Base-by-base conservation (phyloP, 2,888 invertebrate genomes). In the Gryllus longicercus region DNA sequence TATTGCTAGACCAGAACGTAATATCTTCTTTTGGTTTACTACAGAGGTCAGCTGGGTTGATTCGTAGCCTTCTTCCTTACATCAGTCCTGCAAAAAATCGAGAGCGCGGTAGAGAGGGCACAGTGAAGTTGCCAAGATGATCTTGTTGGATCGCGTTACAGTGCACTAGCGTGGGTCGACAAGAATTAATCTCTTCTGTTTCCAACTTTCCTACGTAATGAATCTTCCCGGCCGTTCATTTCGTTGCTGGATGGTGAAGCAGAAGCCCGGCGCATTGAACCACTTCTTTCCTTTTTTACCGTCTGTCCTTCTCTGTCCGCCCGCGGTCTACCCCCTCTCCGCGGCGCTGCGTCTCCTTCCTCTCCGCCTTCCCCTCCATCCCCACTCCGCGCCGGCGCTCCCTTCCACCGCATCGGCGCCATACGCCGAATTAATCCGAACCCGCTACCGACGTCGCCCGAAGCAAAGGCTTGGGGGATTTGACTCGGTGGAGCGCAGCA, bases 401-500 rank as follows among this genome's bases (percentile, higher is more conserved):
- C 38, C n/a, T 14, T 74, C 79, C 51, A 78, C 76, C 74, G 18
- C n/a, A 18, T 50, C 76, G 50, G 51, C 75, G 79, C 76, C 76
- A 23, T 21, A 76, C 25, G 75, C 81, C 82, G 82, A 82, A 77
- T 76, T 78, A 75, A 81, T 77, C 82, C 82, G 82, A 82, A 80
- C 80, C 76, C 63, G 51, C 74, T 77, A 11, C 81, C 81, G 81
- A 81, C 76, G 79, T 79, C 76, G 80, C 80, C 82, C 81, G 81
- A 82, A 81, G 80, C 75, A 21, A 74, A 77, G 79, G 81, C 81
- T 79, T 81, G 80, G 80, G 63, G 78, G 81, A 80, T 79, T 79
- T 81, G 81, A 81, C 81, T 81, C 78, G 76, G 78, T 78, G 78
- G 80, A 51, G 50, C 78, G 77, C 74, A 78, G 78, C 49, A 50